phyloP scores from a whole-genome alignment of 1,140 invertebrate species.

The Homarus americanus region DNA sequence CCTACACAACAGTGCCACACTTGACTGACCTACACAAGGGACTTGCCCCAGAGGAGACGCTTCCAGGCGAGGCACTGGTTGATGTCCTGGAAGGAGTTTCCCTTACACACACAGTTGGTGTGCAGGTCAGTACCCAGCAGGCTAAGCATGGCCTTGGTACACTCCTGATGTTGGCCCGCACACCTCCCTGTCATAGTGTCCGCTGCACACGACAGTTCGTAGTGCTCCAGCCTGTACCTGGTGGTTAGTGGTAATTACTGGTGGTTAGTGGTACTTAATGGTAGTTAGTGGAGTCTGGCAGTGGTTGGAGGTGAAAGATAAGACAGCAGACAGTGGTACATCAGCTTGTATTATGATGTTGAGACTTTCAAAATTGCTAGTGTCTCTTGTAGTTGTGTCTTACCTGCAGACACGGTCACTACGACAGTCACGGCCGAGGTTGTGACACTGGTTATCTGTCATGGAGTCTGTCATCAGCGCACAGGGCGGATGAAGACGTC shows the following conservation, averaged over 20 bases:
- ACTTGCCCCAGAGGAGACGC: slow-evolving; percentile 92
- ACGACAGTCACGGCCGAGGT: slow-evolving; percentile 32
- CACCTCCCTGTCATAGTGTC: slow-evolving; percentile 93
- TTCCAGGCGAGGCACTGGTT: slow-evolving; percentile 94
- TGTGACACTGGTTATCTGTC: slow-evolving; percentile 44
- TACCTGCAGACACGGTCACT: slow-evolving; percentile 48
- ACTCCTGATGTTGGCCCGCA: slow-evolving; percentile 88
- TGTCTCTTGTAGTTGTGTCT: background rate
- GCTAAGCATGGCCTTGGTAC: slow-evolving; percentile 88
- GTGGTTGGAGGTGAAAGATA: background rate
- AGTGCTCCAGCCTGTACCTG: slow-evolving; percentile 88
- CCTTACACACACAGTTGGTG: slow-evolving; percentile 88
- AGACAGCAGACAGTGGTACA: no score
- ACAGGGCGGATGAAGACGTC: slow-evolving; percentile 42
- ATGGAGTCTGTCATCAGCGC: slow-evolving; percentile 15
- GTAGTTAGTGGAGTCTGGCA: background rate
- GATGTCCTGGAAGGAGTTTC: slow-evolving; percentile 87
- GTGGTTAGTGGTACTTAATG: background rate
- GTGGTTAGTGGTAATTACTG: background rate
- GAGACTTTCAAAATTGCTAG: no score
- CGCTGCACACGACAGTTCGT: slow-evolving; percentile 93
- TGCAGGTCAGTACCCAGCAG: slow-evolving; percentile 91
- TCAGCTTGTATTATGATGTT: no score
- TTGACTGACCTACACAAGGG: slow-evolving; percentile 90
- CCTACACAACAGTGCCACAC: no score